phyloP scores from a whole-genome alignment of 2,888 invertebrate species.

The Andrena minutula region DNA sequence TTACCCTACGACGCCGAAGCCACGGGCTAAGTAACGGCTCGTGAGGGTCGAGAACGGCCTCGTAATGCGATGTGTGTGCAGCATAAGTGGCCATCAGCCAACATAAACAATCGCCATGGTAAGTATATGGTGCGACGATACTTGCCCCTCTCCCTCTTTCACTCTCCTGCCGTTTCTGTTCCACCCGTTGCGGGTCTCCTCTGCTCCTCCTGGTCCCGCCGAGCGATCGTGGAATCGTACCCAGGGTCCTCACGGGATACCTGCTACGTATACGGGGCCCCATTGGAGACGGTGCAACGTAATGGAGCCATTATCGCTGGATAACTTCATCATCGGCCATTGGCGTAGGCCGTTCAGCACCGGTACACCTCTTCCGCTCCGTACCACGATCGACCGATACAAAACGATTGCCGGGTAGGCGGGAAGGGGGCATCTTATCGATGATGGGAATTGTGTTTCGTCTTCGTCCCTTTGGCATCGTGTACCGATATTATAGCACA shows the following conservation, averaged over 20 bases:
- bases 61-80: conserved; percentile 83
- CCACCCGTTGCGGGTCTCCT: conserved; percentile 50
- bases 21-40: conserved; percentile 83
- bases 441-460: conserved; percentile 63
- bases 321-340: conserved; percentile 84
- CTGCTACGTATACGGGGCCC: conserved; percentile 73
- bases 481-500: conserved; percentile 60
- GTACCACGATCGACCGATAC: conserved; percentile 60
- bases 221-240: conserved; percentile 63
- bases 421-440: conserved; percentile 50
- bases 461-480: conserved; percentile 59
- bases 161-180: conserved; percentile 41
- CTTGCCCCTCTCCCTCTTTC: conserved; percentile 63
- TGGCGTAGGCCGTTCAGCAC: conserved; percentile 72
- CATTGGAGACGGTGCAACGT: conserved; percentile 77
- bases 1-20: conserved; percentile 83
- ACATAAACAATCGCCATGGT: conserved; percentile 85
- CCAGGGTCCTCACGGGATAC: conserved; percentile 65
- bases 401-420: conserved; percentile 49
- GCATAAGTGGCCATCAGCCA: conserved; percentile 85
- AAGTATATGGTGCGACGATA: conserved; percentile 83
- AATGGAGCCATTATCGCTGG: conserved; percentile 85
- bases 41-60: conserved; percentile 73
- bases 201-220: conserved; percentile 21
- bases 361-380: conserved; percentile 42